phyloP scores from a whole-genome alignment of 64 coral and sea anemone species.

The Porites australiensis region DNA sequence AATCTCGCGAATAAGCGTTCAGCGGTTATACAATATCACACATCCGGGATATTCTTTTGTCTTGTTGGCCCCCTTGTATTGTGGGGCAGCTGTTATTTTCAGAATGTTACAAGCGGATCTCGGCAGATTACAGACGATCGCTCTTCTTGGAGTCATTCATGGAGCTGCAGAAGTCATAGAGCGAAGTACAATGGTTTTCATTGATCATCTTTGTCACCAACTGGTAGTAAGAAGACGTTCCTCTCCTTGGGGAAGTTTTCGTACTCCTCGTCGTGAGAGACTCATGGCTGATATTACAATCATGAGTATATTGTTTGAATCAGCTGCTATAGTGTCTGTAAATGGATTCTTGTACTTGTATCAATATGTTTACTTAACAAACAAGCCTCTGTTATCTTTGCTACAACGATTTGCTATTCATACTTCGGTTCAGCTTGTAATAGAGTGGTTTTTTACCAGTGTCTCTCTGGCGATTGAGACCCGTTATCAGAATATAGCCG shows the following conservation, averaged over 20 bases:
- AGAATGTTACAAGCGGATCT: background rate
- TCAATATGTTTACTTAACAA: background rate
- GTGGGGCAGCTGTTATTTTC: background rate
- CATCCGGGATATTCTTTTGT: slow-evolving; percentile 5
- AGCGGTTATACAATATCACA: background rate
- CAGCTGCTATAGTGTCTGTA: background rate
- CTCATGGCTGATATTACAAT: slow-evolving; percentile 4
- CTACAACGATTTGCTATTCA: too few relatives aligned
- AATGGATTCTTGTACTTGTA: background rate
- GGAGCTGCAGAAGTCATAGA: background rate
- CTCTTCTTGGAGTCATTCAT: background rate
- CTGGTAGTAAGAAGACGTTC: background rate
- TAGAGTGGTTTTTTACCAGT: too few relatives aligned
- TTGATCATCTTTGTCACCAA: background rate
- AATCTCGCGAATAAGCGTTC: background rate
- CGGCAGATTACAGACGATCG: background rate
- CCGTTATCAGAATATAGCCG: too few relatives aligned
- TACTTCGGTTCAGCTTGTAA: too few relatives aligned
- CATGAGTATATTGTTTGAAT: background rate
- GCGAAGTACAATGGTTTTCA: background rate
- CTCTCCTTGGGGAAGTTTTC: slow-evolving; percentile 10
- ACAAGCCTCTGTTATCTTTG: too few relatives aligned
- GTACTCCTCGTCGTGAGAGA: slow-evolving; percentile 15
- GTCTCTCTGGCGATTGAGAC: too few relatives aligned
- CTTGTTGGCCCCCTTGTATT: background rate